A percentile compares a stretch with the other conserved stretches of the same genome.
These are phyloP conservation scores for Scortum barcoo DNA, from an alignment of 2,113 vertebrate genomes.

Conservation along the genomic window DNA sequence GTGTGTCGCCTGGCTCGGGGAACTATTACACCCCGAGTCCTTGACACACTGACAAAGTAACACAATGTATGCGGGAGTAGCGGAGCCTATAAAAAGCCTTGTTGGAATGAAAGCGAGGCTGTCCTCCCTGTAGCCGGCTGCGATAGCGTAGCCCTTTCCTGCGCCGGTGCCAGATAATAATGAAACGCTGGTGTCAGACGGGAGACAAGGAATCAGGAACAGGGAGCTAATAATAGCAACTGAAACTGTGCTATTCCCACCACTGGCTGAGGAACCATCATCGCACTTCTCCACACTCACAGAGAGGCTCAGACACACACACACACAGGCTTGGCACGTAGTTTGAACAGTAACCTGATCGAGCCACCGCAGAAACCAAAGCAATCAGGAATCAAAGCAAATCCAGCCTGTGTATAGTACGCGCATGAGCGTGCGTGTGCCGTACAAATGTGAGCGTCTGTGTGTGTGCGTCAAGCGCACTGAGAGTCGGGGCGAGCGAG, in stretches of 20 bases:
- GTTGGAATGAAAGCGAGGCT: conserved; percentile 57
- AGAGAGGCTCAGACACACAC: conserved; percentile 2
- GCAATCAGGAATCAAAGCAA: conserved; percentile 82
- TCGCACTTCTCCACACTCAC: conserved; percentile 40
- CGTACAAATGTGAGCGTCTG: conserved; percentile 51
- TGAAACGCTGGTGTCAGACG: conserved; percentile 75
- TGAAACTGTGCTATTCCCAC: conserved; percentile 74
- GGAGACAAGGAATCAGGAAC: conserved; percentile 67
- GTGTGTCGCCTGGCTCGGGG: conserved; percentile 61
- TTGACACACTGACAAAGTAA: conserved; percentile 69
- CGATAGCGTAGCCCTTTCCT: conserved; percentile 57
- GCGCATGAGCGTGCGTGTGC: conserved; percentile 56
- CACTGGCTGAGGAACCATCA: conserved; percentile 66
- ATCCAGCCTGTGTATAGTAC: conserved; percentile 59
- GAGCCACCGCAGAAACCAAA: conserved; percentile 76
- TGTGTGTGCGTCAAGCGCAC: conserved; percentile 13
- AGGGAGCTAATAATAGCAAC: conserved; percentile 79
- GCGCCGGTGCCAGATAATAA: conserved; percentile 70
- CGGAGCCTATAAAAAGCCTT: conserved; percentile 71
- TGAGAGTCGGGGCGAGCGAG: conserved; percentile 31
- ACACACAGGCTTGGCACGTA: conserved; percentile 50
- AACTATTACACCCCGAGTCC: conserved; percentile 59
- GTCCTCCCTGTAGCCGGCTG: conserved; percentile 51
- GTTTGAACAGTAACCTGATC: conserved; percentile 79
- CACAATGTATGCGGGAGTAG: conserved; percentile 45